Conservation (phyloP, 2,888 invertebrate genomes). For the Pyrrhia umbra region DNA sequence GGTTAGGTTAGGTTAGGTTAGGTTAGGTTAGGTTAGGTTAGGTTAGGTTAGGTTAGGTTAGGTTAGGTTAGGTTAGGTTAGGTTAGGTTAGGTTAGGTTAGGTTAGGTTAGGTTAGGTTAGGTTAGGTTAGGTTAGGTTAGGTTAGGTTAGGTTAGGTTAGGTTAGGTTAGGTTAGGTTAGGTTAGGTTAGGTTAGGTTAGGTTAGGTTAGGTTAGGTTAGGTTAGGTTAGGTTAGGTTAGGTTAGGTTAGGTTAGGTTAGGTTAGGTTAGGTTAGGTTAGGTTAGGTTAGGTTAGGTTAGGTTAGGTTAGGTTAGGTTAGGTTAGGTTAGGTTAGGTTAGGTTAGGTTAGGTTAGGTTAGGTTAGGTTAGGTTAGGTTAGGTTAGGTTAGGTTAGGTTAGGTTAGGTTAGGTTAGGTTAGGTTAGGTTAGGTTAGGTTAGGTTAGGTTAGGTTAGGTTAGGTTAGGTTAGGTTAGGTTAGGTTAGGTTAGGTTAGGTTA, state of each 20-base stretch:
- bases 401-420: slow-evolving; percentile 31
- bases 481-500: slow-evolving; percentile 50
- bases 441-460: slow-evolving; percentile 46
- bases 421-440: slow-evolving; percentile 45
- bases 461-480: slow-evolving; percentile 45
- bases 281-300: slow-evolving; percentile 21
- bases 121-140: slow-evolving; percentile 45
- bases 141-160: slow-evolving; percentile 36
- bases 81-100: slow-evolving; percentile 3
- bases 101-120: slow-evolving; percentile 33
- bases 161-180: slow-evolving; percentile 39
- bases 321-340: slow-evolving; percentile 29
- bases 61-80: slow-evolving; percentile 25
- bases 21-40: slow-evolving; percentile 35
- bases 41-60: slow-evolving; percentile 41
- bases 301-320: slow-evolving; percentile 38
- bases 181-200: slow-evolving; percentile 44
- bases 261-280: slow-evolving; percentile 26
- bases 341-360: slow-evolving; percentile 46
- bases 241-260: slow-evolving; percentile 36
- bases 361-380: slow-evolving; percentile 14
- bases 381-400: slow-evolving; percentile 31
- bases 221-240: slow-evolving; percentile 37
- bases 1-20: slow-evolving; percentile 28
- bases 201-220: slow-evolving; percentile 34